A percentile compares a stretch with the other conserved stretches of the same genome.
Conservation (phyloP, 2,113 vertebrate species). For the Bubalus kerabau region DNA sequence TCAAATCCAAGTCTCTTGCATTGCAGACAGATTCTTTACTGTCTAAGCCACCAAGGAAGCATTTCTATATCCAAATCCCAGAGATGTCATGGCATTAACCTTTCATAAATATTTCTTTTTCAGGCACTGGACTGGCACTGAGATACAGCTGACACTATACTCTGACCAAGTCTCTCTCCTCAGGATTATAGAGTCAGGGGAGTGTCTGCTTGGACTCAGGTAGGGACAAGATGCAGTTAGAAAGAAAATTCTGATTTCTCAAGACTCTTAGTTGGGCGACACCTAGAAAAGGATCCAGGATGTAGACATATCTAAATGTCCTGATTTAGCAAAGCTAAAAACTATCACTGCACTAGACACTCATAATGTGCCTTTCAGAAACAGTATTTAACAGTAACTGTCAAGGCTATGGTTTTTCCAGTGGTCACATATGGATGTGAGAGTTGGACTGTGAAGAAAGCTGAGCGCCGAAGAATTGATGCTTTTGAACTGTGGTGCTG, state of each 20-base stretch:
- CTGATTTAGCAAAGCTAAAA: not conserved
- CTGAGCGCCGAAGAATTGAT: too few species aligned
- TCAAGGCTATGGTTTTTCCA: too few species aligned
- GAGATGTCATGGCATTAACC: not conserved
- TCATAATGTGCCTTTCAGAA: not conserved
- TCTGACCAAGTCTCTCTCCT: not conserved
- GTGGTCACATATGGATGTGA: too few species aligned
- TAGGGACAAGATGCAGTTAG: not conserved
- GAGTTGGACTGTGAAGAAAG: too few species aligned
- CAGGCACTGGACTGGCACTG: not conserved
- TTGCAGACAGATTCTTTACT: not conserved
- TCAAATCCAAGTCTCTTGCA: not conserved
- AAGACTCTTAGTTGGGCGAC: not conserved
- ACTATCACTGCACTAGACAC: not conserved
- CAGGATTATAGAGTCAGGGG: not conserved
- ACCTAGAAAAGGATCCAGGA: not conserved
- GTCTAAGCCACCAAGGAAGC: not conserved
- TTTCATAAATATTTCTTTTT: not conserved
- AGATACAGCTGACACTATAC: not conserved
- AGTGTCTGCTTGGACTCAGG: not conserved
- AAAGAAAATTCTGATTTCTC: slow-evolving; percentile 33
- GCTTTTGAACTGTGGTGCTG: too few species aligned
- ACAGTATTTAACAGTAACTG: not conserved
- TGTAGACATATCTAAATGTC: not conserved
- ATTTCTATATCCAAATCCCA: not conserved